These are phyloP conservation scores for Molossus molossus DNA, from an alignment of 2,797 vertebrate genomes.

Conservation along the genomic window DNA sequence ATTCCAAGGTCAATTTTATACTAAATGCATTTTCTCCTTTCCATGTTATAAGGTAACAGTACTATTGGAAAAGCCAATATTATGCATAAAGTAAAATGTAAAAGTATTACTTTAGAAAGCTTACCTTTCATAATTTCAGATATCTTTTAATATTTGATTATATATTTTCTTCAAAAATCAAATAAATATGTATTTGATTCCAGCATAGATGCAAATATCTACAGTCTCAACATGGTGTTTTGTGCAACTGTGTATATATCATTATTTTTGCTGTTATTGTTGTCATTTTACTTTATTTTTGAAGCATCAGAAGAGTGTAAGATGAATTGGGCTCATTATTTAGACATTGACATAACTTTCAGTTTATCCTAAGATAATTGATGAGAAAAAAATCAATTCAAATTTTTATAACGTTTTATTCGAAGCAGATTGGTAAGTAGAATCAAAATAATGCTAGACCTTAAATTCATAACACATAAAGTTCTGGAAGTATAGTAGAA, in stretches of 20 bases:
- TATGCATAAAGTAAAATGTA: background rate
- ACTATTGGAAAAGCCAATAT: background rate
- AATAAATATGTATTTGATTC: background rate
- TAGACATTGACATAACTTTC: background rate
- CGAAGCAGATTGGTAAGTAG: background rate
- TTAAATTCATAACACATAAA: background rate
- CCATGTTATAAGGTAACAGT: background rate
- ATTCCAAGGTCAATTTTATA: background rate
- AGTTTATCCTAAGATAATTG: background rate
- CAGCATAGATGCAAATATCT: background rate
- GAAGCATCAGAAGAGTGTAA: background rate
- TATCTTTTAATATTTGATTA: background rate
- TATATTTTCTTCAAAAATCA: constrained; percentile 14
- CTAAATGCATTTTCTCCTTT: background rate
- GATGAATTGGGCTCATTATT: background rate
- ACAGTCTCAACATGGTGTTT: background rate
- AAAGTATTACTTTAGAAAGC: background rate
- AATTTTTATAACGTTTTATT: constrained; percentile 21
- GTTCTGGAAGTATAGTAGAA: background rate
- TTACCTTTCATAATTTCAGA: background rate
- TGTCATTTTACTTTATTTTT: background rate
- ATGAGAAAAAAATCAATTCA: background rate
- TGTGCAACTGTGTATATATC: background rate
- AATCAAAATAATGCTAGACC: background rate
- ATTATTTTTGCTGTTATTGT: background rate